A percentile compares a stretch with the other conserved stretches of the same genome.
Evolutionary conservation across 1,140 invertebrate genomes (phyloP).

Genomic region (Drosophila biarmipes): DNA sequence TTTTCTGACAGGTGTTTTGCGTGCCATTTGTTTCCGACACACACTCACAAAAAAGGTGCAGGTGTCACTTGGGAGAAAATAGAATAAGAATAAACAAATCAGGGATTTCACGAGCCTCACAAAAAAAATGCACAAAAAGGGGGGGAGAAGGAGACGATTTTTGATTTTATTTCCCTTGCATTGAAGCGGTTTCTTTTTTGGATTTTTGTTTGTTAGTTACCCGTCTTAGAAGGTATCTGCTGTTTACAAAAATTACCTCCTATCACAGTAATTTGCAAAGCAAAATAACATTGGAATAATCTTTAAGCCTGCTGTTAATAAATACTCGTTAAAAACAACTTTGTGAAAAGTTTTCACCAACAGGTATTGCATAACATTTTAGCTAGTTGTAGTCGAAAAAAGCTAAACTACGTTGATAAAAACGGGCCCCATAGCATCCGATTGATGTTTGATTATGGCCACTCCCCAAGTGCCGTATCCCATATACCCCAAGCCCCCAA

Average conservation of each 20-base stretch:
- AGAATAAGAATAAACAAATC: background rate
- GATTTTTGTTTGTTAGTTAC: background rate
- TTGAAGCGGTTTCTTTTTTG: background rate
- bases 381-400: background rate
- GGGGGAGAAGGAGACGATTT: background rate
- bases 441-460: slow-evolving; percentile 53
- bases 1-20: slow-evolving; percentile 57
- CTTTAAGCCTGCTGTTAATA: too few relatives aligned
- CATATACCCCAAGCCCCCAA: background rate
- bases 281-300: too few relatives aligned
- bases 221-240: background rate
- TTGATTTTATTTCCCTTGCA: background rate
- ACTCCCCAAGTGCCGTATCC: slow-evolving; percentile 7
- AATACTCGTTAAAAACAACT: too few relatives aligned
- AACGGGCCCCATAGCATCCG: slow-evolving; percentile 6
- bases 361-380: background rate
- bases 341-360: too few relatives aligned
- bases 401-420: slow-evolving; percentile 1
- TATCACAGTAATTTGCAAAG: too few relatives aligned
- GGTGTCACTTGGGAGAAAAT: slow-evolving; percentile 24
- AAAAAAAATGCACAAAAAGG: background rate
- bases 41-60: slow-evolving; percentile 1
- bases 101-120: slow-evolving; percentile 1
- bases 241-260: background rate
- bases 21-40: slow-evolving; percentile 50